Conservation (phyloP, 2,113 vertebrate genomes). For the Empidonax alnorum region DNA sequence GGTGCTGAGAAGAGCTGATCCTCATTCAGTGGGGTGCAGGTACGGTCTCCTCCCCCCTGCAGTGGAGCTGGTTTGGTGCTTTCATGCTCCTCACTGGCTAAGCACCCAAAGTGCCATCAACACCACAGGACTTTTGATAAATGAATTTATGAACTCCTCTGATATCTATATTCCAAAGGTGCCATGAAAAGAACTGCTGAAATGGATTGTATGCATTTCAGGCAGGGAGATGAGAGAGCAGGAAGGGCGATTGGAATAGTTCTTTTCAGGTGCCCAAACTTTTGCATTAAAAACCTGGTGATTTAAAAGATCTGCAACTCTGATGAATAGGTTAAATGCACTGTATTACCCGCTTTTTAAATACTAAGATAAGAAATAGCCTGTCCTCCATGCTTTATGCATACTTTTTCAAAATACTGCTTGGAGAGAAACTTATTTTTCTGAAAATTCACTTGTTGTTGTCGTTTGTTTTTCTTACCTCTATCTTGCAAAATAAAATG, state of each 20-base stretch:
- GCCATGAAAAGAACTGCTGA: not conserved
- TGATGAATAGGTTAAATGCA: not conserved
- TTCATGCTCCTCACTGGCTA: rapidly evolving
- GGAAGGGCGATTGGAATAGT: not conserved
- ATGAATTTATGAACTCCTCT: not conserved
- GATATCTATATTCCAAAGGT: not conserved
- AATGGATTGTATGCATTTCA: not conserved
- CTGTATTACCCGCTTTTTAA: not conserved
- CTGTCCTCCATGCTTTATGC: not conserved
- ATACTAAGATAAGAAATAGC: not conserved
- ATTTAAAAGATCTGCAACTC: not conserved
- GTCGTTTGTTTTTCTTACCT: not conserved
- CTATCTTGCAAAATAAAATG: not conserved
- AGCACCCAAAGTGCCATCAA: not conserved
- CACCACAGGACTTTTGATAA: not conserved
- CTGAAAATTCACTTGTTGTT: not conserved
- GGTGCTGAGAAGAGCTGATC: not conserved
- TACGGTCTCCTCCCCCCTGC: rapidly evolving
- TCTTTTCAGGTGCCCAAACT: slow-evolving; percentile 1
- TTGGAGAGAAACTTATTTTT: not conserved
- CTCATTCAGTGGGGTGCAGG: not conserved
- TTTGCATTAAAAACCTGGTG: not conserved
- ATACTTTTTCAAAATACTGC: not conserved
- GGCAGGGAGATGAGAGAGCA: not conserved
- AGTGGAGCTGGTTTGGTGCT: not conserved